These are phyloP conservation scores for Mechanitis mazaeus DNA, from an alignment of 2,888 invertebrate species.

Conservation along the genomic window DNA sequence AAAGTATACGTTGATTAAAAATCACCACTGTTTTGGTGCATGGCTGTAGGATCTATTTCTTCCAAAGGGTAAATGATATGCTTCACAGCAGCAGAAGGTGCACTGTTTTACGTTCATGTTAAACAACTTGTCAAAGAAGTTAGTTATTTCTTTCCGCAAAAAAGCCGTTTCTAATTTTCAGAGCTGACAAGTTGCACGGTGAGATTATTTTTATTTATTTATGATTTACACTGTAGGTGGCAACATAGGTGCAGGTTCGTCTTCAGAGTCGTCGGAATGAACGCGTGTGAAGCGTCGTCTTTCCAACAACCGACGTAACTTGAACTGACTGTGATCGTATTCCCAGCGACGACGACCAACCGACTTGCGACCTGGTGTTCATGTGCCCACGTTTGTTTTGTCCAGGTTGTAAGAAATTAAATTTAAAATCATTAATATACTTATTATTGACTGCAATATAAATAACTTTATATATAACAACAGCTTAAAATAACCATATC, in stretches of 20 bases:
- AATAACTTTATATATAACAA: too few species aligned
- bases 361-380: constrained; percentile 58
- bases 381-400: neutral
- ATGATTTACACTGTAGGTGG: constrained; percentile 31
- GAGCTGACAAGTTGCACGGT: neutral
- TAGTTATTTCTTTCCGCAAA: neutral
- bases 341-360: constrained; percentile 68
- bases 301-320: constrained; percentile 79
- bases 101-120: too few species aligned
- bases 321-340: constrained; percentile 76
- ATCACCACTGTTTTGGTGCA: neutral
- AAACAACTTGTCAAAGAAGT: neutral
- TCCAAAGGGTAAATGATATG: neutral
- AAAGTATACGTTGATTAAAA: neutral
- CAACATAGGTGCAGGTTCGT: constrained; percentile 77
- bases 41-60: neutral
- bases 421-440: too few species aligned
- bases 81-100: too few species aligned
- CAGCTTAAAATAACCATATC: too few species aligned
- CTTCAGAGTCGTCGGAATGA: constrained; percentile 81
- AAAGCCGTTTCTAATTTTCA: neutral
- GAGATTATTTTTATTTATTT: neutral
- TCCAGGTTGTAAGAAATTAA: neutral
- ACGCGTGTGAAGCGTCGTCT: constrained; percentile 79
- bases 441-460: too few species aligned